Evolutionary conservation across 1,140 invertebrate species (phyloP).

Genomic region (Drosophila navojoa): DNA sequence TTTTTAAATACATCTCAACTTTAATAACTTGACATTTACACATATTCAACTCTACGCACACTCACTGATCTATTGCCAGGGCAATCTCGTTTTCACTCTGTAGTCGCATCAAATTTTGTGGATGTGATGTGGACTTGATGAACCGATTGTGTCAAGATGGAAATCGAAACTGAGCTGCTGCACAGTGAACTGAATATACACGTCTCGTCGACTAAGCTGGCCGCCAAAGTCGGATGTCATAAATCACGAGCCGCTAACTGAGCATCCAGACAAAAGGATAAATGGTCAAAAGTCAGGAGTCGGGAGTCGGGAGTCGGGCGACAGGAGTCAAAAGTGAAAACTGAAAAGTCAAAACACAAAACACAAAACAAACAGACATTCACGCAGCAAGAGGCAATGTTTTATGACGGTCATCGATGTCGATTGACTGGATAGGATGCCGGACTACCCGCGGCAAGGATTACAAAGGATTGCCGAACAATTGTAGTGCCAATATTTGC

Average conservation of each 20-base stretch:
- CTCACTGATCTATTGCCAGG: background rate
- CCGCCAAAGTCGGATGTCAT: conserved; percentile 59
- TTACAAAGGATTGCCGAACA: conserved; percentile 80
- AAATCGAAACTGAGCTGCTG: conserved; percentile 62
- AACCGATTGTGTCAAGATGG: conserved; percentile 51
- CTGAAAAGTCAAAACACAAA: conserved; percentile 63
- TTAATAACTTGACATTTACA: no score
- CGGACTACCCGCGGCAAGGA: conserved; percentile 70
- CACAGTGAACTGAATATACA: conserved; percentile 25
- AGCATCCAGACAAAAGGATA: conserved; percentile 50
- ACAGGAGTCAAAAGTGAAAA: conserved; percentile 6
- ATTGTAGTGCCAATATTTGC: conserved; percentile 72
- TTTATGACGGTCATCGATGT: conserved; percentile 73
- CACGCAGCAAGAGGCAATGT: conserved; percentile 39
- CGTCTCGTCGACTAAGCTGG: conserved; percentile 34
- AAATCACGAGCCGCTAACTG: conserved; percentile 53
- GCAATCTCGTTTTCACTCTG: background rate
- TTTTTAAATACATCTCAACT: background rate
- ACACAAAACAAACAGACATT: conserved; percentile 61
- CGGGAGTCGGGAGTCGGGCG: background rate
- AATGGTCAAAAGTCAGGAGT: conserved; percentile 39
- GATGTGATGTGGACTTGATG: background rate
- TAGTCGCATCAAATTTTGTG: background rate
- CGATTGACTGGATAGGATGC: conserved; percentile 61
- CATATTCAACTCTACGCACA: background rate